phyloP scores from a whole-genome alignment of 2,888 invertebrate genomes.

The Nemoura dubitans region DNA sequence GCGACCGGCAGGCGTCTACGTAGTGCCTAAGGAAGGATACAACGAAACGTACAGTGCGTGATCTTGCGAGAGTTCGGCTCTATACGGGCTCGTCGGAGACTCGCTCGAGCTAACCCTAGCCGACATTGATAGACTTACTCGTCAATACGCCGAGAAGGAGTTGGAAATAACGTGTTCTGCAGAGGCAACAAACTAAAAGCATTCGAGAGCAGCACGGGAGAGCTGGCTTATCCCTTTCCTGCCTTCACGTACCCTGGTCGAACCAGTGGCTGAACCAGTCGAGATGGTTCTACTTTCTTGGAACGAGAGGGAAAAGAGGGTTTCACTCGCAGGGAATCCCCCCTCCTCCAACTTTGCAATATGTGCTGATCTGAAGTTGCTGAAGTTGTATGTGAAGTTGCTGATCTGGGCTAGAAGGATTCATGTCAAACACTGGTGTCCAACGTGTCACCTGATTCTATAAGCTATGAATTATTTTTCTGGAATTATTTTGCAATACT shows the following conservation, averaged over 20 bases:
- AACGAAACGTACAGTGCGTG: neutral
- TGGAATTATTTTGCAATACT: no score
- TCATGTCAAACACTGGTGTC: no score
- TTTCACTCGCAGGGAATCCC: no score
- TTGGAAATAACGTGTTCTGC: slow-evolving; percentile 14
- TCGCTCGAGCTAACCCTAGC: neutral
- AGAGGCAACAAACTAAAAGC: slow-evolving; percentile 15
- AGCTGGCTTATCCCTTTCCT: neutral
- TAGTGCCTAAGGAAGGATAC: no score
- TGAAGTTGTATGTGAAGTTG: no score
- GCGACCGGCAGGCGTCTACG: neutral
- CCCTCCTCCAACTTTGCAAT: no score
- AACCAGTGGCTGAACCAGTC: neutral
- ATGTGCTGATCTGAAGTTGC: no score
- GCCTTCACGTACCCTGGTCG: neutral
- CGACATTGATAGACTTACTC: slow-evolving; percentile 19
- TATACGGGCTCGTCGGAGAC: neutral
- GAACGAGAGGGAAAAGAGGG: no score
- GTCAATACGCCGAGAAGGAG: slow-evolving; percentile 4
- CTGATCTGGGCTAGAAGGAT: no score
- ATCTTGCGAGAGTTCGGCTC: slow-evolving; percentile 27
- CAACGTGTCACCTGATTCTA: no score
- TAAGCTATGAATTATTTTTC: no score
- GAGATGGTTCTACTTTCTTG: no score
- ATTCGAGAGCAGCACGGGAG: neutral